Evolutionary conservation across 2,113 vertebrate genomes (phyloP).

Genomic region (Calidris pugnax): DNA sequence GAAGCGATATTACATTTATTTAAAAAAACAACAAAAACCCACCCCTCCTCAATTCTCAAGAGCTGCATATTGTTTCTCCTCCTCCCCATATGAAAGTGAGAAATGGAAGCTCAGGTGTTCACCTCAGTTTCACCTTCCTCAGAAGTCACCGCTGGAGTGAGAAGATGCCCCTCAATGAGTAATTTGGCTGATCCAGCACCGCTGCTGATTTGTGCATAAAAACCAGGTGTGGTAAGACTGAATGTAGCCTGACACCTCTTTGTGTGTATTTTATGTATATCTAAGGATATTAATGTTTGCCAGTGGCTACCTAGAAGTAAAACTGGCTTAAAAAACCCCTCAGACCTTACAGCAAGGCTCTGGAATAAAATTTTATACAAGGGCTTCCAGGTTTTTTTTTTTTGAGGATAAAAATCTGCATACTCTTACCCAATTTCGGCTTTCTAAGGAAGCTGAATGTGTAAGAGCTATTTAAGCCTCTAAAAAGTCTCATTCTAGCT

Average conservation of each 20-base stretch:
- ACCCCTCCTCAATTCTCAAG: constrained; percentile 28
- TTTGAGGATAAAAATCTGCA: not conserved
- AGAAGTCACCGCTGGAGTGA: not conserved
- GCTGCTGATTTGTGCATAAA: not conserved
- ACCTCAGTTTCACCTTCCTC: constrained; percentile 38
- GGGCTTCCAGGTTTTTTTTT: not conserved
- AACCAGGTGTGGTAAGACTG: not conserved
- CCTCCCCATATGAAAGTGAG: not conserved
- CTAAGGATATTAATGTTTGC: not conserved
- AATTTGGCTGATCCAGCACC: not conserved
- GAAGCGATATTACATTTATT: not conserved
- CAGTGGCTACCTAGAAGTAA: not conserved
- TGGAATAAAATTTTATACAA: not conserved
- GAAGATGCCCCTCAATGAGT: not conserved
- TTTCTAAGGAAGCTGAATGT: not conserved
- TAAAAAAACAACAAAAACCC: too few species aligned
- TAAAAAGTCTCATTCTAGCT: not conserved
- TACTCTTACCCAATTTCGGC: not conserved
- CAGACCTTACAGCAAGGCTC: not conserved
- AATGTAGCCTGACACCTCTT: not conserved
- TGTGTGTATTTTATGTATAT: not conserved
- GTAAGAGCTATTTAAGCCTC: not conserved
- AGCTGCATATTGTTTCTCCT: constrained; percentile 43
- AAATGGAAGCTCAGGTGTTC: constrained; percentile 27
- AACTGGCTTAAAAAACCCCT: not conserved